These are phyloP conservation scores for Typhlichthys eigenmanni DNA, from an alignment of 2,797 vertebrate species.

Conservation along the genomic window DNA sequence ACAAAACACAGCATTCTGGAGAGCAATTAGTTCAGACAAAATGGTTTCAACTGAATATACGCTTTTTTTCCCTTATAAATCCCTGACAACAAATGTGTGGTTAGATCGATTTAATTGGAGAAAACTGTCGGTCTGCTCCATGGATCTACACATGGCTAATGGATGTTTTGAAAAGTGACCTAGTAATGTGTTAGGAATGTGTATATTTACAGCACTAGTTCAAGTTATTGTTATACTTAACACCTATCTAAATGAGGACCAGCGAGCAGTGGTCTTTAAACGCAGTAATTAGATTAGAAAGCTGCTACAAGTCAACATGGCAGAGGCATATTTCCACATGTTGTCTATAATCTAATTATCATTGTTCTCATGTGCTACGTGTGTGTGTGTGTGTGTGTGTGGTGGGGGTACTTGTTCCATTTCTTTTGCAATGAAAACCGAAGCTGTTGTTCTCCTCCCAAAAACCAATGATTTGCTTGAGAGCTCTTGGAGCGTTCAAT, in stretches of 20 bases:
- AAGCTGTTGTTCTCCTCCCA: no score
- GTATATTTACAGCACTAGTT: conserved; percentile 8
- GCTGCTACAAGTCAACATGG: no score
- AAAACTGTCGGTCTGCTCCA: conserved; percentile 29
- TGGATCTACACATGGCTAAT: conserved; percentile 18
- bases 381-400: no score
- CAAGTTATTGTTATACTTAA: conserved; percentile 18
- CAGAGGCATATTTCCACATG: no score
- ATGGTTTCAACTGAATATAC: background rate
- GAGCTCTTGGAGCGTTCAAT: no score
- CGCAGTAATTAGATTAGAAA: no score
- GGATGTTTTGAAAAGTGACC: conserved; percentile 19
- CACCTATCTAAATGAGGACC: conserved; percentile 5
- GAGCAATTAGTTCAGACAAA: conserved; percentile 20
- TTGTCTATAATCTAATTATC: no score
- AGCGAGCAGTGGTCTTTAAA: no score
- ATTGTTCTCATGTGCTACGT: no score
- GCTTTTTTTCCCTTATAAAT: conserved; percentile 9
- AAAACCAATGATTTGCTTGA: no score
- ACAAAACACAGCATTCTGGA: background rate
- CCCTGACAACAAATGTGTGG: conserved; percentile 16
- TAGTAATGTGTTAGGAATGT: conserved; percentile 1
- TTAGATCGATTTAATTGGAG: conserved; percentile 31
- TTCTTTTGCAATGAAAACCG: no score
- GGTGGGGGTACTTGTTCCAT: no score